Base-by-base conservation (phyloP, 2,888 invertebrate species). In the Trisateles emortualis region DNA sequence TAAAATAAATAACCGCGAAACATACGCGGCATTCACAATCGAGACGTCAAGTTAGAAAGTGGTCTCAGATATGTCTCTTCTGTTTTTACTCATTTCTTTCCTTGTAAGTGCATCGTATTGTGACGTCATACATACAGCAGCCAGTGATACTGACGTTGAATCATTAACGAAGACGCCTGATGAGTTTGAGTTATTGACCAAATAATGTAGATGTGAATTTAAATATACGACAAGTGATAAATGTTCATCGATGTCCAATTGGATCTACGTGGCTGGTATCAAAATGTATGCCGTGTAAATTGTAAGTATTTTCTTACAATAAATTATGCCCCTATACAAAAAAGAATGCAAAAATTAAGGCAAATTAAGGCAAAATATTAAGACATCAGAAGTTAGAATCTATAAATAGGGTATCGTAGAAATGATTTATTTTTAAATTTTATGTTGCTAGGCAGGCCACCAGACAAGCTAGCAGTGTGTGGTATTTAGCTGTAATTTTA, bases 301-400 rank as follows among this genome's bases (percentile, higher is more conserved):
- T 32, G 67, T 67, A 16, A 71, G 67, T 58, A 19, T 6, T 6
- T 32, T 38, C n/a, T n/a, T n/a, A n/a, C n/a, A n/a, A n/a, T n/a
- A n/a, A n/a, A n/a, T n/a, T n/a, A n/a, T n/a, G n/a, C n/a, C n/a
- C n/a, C n/a, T n/a, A n/a, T n/a, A n/a, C n/a, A n/a, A n/a, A n/a
- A n/a, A n/a, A n/a, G n/a, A n/a, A n/a, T n/a, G n/a, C n/a, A n/a
- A n/a, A n/a, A n/a, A n/a, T n/a, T n/a, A n/a, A n/a, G n/a, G n/a
- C n/a, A n/a, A n/a, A n/a, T n/a, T n/a, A n/a, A n/a, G n/a, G n/a
- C n/a, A n/a, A n/a, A n/a, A n/a, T n/a, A n/a, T n/a, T n/a, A n/a
- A n/a, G n/a, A n/a, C n/a, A n/a, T n/a, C n/a, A n/a, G n/a, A n/a
- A n/a, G n/a, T n/a, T n/a, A n/a, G n/a, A n/a, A n/a, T n/a, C n/a